Percentiles rank a stretch among this genome's conserved stretches.
Evolutionary conservation across 2,113 vertebrate species (phyloP).

Genomic region (Tachysurus fulvidraco): DNA sequence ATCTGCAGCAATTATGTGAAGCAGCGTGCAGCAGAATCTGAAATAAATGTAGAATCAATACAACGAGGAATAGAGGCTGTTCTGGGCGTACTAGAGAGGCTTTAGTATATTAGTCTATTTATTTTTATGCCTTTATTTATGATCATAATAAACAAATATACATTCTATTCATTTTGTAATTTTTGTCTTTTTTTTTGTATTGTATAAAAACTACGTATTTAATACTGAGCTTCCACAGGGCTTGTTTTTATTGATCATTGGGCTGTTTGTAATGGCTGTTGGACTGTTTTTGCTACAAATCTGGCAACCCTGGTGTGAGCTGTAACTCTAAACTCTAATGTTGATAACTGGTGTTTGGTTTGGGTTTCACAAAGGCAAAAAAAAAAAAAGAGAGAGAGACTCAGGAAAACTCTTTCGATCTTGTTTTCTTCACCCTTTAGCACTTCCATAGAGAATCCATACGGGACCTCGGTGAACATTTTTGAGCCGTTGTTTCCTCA

Average conservation of each 20-base stretch:
- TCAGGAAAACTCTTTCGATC: neutral
- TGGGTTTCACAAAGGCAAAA: neutral
- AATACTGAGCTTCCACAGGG: neutral
- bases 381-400: neutral
- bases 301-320: neutral
- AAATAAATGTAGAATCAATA: neutral
- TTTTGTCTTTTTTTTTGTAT: too few species aligned
- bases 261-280: neutral
- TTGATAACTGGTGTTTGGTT: neutral
- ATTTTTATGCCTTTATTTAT: neutral
- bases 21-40: neutral
- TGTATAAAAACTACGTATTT: neutral
- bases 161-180: neutral
- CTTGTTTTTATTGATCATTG: neutral
- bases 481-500: neutral
- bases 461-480: conserved; percentile 4
- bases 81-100: neutral
- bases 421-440: neutral
- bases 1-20: neutral
- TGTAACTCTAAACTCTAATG: neutral
- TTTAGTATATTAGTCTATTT: neutral
- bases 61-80: neutral
- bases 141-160: neutral
- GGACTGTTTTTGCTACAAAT: neutral
- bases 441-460: conserved; percentile 7